phyloP scores from a whole-genome alignment of 2,797 vertebrate species.

The Micropoecilia bifurca region DNA sequence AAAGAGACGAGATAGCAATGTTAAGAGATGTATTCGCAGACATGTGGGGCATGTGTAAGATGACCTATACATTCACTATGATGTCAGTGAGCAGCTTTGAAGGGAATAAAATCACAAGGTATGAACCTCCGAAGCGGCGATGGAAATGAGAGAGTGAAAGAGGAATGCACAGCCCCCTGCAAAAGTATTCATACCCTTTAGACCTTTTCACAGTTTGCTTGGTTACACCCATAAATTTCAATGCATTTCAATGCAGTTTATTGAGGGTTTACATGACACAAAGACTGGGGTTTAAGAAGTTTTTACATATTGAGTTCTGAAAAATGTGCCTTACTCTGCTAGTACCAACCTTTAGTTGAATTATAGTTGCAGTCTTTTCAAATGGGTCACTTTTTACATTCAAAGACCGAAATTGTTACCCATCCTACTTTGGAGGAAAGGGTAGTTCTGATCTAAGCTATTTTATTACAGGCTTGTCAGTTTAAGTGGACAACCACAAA shows the following conservation, averaged over 20 bases:
- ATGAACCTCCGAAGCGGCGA: constrained; percentile 26
- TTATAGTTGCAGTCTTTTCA: neutral
- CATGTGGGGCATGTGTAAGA: constrained; percentile 69
- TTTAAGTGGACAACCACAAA: neutral
- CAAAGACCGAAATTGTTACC: neutral
- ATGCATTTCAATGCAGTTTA: neutral
- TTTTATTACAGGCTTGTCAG: neutral
- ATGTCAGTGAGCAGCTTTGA: constrained; percentile 52
- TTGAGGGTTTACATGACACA: neutral
- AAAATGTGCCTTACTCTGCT: neutral
- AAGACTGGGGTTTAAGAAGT: neutral
- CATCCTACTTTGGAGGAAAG: neutral
- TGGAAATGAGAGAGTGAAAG: constrained; percentile 32
- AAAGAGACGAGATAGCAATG: constrained; percentile 67
- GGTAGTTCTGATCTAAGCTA: neutral
- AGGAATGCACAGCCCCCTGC: neutral
- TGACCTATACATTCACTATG: constrained; percentile 70
- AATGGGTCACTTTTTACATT: neutral
- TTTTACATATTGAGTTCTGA: neutral
- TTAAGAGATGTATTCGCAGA: constrained; percentile 59
- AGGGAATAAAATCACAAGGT: constrained; percentile 36
- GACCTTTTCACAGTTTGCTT: neutral
- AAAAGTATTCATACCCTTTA: neutral
- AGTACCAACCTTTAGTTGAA: neutral
- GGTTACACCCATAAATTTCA: neutral